phyloP scores from a whole-genome alignment of 2,888 invertebrate species.

The Spodoptera littoralis region DNA sequence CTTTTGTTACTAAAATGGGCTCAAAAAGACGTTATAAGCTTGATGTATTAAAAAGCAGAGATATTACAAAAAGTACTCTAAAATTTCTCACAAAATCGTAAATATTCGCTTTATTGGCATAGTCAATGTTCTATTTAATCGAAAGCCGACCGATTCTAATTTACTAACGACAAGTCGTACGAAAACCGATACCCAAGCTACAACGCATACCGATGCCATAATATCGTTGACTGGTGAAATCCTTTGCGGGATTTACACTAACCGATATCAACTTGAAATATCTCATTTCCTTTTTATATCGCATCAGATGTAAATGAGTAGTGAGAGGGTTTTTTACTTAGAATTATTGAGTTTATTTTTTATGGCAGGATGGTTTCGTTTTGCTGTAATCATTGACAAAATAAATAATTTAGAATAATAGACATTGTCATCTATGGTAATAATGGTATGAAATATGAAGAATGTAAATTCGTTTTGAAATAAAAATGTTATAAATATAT shows the following conservation, averaged over 20 bases:
- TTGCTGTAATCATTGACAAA: too few species aligned
- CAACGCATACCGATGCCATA: slow-evolving; percentile 65
- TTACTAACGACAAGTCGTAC: slow-evolving; percentile 55
- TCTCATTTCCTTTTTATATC: slow-evolving; percentile 50
- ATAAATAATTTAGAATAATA: too few species aligned
- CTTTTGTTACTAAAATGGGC: too few species aligned
- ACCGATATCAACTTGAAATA: slow-evolving; percentile 37
- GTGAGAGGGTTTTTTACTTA: too few species aligned
- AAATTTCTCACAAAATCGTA: background rate
- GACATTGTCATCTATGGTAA: too few species aligned
- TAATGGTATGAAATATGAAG: too few species aligned
- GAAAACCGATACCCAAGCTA: slow-evolving; percentile 59
- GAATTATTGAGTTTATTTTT: background rate
- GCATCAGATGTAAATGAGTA: slow-evolving; percentile 19
- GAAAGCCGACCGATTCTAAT: slow-evolving; percentile 35
- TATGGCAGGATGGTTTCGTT: background rate
- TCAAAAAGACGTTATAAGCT: too few species aligned
- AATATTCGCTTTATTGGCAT: slow-evolving; percentile 4
- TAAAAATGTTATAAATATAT: too few species aligned
- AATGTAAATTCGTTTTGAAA: too few species aligned
- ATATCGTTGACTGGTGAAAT: slow-evolving; percentile 72
- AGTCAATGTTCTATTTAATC: slow-evolving; percentile 22
- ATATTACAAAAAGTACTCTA: too few species aligned
- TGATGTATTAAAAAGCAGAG: too few species aligned
- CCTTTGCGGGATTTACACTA: slow-evolving; percentile 49